Percentiles rank a stretch among this genome's conserved stretches.
phyloP scores from a whole-genome alignment of 2,797 vertebrate genomes.

The Melanotaenia maccullochi region DNA sequence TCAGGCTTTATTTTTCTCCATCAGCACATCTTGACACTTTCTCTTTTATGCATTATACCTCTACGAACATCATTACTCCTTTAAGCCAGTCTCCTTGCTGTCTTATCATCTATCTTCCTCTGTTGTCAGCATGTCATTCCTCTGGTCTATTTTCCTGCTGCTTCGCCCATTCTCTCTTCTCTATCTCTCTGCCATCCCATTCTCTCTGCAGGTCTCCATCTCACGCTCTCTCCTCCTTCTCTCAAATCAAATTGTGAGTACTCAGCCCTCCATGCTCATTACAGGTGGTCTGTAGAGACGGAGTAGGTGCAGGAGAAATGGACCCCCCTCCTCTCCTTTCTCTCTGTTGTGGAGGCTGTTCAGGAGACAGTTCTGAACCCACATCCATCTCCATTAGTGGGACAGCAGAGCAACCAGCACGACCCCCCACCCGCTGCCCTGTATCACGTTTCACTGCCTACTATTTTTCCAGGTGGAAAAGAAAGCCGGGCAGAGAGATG shows the following conservation, averaged over 20 bases:
- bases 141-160: conserved; percentile 40
- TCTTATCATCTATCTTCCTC: conserved; percentile 62
- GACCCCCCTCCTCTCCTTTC: conserved; percentile 44
- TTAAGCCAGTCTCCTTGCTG: conserved; percentile 29
- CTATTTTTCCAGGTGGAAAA: conserved; percentile 81
- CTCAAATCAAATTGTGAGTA: conserved; percentile 53
- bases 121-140: conserved; percentile 60
- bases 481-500: conserved; percentile 32
- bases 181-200: conserved; percentile 20
- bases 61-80: conserved; percentile 45
- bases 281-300: conserved; percentile 51
- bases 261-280: conserved; percentile 56
- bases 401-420: conserved; percentile 65
- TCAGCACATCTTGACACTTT: conserved; percentile 44
- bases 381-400: conserved; percentile 86
- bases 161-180: conserved; percentile 30
- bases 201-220: conserved; percentile 45
- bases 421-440: conserved; percentile 37
- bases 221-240: conserved; percentile 17
- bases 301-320: conserved; percentile 67
- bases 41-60: conserved; percentile 52
- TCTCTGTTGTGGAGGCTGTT: conserved; percentile 54
- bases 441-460: conserved; percentile 77
- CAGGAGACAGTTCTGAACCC: conserved; percentile 74
- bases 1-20: conserved; percentile 53